phyloP scores from a whole-genome alignment of 2,888 invertebrate genomes.

The Resseliella maxima region DNA sequence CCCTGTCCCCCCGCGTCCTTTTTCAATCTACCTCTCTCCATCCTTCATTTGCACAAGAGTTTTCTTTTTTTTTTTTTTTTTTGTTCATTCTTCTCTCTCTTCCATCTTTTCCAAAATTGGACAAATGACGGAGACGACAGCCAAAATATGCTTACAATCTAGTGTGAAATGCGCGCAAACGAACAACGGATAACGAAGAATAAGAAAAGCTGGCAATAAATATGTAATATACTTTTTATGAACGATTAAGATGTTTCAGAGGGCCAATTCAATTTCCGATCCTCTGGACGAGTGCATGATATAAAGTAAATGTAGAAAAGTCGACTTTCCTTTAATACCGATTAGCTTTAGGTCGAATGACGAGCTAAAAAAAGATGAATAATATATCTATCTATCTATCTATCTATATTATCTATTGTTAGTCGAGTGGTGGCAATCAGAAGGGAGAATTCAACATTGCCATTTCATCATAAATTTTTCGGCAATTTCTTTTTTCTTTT shows the following conservation, averaged over 20 bases:
- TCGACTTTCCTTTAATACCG: background rate
- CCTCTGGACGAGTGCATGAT: background rate
- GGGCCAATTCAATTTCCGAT: conserved; percentile 53
- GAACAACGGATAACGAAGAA: background rate
- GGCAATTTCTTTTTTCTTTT: background rate
- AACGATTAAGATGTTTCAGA: conserved; percentile 51
- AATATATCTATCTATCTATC: too few relatives aligned
- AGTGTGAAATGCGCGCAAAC: conserved; percentile 4
- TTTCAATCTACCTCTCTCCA: too few relatives aligned
- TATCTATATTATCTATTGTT: conserved; percentile 28
- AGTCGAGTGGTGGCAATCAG: conserved; percentile 16
- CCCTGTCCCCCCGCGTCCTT: background rate
- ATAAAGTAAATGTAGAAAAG: background rate
- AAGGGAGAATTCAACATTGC: background rate
- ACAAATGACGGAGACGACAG: conserved; percentile 7
- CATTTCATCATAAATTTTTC: background rate
- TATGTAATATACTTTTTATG: conserved; percentile 53
- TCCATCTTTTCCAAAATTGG: too few relatives aligned
- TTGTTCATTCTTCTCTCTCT: too few relatives aligned
- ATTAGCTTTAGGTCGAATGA: background rate
- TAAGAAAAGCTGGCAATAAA: background rate
- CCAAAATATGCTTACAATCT: conserved; percentile 21
- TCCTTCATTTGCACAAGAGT: background rate
- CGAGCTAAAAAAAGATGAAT: background rate
- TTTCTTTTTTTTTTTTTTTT: too few relatives aligned